A percentile compares a stretch with the other conserved stretches of the same genome.
These are phyloP conservation scores for Okapia johnstoni DNA, from an alignment of 2,113 vertebrate species.

Conservation along the genomic window DNA sequence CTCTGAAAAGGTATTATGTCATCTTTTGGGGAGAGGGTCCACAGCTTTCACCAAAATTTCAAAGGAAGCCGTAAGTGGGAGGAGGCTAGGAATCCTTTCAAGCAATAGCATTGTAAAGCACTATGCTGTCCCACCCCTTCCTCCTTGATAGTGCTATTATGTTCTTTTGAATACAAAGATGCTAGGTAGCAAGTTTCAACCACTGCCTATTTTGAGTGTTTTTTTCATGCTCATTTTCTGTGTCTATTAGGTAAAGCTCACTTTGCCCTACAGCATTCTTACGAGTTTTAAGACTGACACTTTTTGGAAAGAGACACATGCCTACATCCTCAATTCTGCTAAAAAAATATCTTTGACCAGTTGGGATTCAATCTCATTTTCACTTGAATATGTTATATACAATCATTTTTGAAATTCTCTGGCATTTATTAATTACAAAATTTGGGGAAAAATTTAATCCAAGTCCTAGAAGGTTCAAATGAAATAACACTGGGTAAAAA, in stretches of 20 bases:
- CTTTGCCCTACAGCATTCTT: neutral
- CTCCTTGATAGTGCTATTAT: neutral
- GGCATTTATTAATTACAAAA: neutral
- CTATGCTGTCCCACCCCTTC: neutral
- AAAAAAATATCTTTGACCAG: neutral
- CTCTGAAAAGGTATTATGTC: neutral
- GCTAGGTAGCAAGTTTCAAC: neutral
- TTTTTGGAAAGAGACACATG: neutral
- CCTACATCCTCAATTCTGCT: neutral
- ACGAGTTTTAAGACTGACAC: neutral
- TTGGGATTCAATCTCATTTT: slow-evolving; percentile 7
- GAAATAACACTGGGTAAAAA: neutral
- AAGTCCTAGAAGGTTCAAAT: slow-evolving; percentile 1
- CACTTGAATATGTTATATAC: neutral
- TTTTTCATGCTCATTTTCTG: neutral
- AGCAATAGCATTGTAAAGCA: neutral
- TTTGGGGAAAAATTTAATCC: neutral
- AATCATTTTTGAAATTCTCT: neutral
- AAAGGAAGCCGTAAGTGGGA: neutral
- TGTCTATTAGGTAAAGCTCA: neutral
- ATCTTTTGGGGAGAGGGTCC: neutral
- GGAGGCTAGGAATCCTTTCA: neutral
- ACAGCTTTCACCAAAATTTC: slow-evolving; percentile 15
- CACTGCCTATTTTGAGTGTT: neutral
- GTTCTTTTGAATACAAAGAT: neutral